Evolutionary conservation across 2,888 invertebrate genomes (phyloP), one percentile per base, ranked within the genome.

Genomic region (Andrena camellia): DNA sequence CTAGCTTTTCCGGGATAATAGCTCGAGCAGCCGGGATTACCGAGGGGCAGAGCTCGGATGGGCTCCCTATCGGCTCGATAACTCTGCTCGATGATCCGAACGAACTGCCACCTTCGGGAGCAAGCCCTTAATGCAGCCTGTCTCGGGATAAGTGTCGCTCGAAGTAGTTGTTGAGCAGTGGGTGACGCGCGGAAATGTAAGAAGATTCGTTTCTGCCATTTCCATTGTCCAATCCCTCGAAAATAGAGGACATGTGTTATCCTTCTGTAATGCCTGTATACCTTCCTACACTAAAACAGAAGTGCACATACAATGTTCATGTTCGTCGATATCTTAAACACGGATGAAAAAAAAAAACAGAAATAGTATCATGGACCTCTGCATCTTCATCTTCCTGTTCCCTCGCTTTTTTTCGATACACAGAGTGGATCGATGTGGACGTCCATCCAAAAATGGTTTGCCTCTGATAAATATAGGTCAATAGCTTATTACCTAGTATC

Each of bases 1-100:
- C 87, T 89, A 87, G 91, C 90, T 91, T 91, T 92, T 88, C 90
- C 78, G 84, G 91, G 91, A 92, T 92, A 92, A 92, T 92, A 90
- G 90, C 85, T 81, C 80, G 84, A 88, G 84, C 88, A 85, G 86
- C 83, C 72, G 73, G 91, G 90, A 91, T 92, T 92, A 90, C 84
- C 83, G 86, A 85, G 84, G 88, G 86, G 86, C 78, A 88, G 87
- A 84, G 70, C 84, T 81, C 81, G 86, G 84, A 87, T 89, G 84
- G 85, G 82, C 86, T 89, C 84, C 86, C 87, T 89, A 89, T 91
- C 90, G 89, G 83, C 88, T 91, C 91, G 89, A 92, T 90, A 90
- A 90, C 88, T 90, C 86, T 85, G 88, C 88, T 92, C 86, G 90
- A 90, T 89, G 85, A 80, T 84, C 82, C 82, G 86, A 84, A 89